These are phyloP conservation scores for Heliothis virescens DNA, from an alignment of 1,140 invertebrate species.

Conservation along the genomic window DNA sequence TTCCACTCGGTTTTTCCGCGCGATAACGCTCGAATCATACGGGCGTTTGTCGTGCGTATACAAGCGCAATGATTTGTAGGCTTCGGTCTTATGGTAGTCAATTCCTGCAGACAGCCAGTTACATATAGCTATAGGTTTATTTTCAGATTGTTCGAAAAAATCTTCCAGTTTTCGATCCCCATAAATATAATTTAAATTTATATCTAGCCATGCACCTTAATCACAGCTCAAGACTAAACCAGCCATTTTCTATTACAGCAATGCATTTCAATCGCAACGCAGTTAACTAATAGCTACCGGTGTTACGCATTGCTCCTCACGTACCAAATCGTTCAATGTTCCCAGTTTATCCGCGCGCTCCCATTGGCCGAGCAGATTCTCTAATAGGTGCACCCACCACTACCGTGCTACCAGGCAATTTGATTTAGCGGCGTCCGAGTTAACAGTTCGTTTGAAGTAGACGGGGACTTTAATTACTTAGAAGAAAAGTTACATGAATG, in stretches of 20 bases:
- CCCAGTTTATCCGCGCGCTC: not conserved
- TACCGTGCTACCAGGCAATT: slow-evolving; percentile 5
- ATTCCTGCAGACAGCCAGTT: too few species aligned
- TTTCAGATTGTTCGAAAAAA: too few species aligned
- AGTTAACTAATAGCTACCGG: slow-evolving; percentile 27
- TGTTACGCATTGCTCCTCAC: slow-evolving; percentile 25
- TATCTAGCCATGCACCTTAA: not conserved
- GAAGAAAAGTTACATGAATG: too few species aligned
- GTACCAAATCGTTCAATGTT: not conserved
- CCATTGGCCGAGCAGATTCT: slow-evolving; percentile 16
- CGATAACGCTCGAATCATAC: too few species aligned
- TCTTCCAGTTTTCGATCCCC: too few species aligned
- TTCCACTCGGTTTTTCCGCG: too few species aligned
- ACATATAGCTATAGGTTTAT: too few species aligned
- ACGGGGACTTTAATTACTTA: too few species aligned
- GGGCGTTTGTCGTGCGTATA: too few species aligned
- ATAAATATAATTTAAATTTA: not conserved
- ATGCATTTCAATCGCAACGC: slow-evolving; percentile 4
- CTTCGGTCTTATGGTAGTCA: too few species aligned
- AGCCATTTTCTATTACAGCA: slow-evolving; percentile 18
- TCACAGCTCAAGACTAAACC: not conserved
- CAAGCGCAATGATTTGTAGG: too few species aligned
- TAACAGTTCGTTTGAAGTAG: not conserved
- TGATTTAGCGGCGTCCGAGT: slow-evolving; percentile 4
- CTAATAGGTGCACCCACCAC: not conserved